These are phyloP conservation scores for Drosophila virilis DNA, from an alignment of 1,140 invertebrate species.

Conservation along the genomic window DNA sequence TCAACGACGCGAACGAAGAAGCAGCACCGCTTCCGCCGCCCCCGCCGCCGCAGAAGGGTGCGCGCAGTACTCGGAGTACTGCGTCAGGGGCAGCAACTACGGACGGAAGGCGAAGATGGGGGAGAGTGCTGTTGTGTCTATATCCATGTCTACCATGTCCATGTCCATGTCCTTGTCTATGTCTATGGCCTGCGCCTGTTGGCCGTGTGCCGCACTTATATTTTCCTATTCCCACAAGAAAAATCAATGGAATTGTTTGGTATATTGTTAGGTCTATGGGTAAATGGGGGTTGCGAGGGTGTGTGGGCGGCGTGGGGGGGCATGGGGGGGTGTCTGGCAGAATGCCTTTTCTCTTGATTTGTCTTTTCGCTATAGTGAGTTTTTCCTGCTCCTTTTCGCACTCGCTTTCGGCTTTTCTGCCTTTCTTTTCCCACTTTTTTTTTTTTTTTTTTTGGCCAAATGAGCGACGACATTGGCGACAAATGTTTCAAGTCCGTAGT, in stretches of 20 bases:
- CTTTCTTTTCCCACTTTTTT: conserved; percentile 12
- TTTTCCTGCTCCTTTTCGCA: conserved; percentile 25
- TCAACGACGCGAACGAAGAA: conserved; percentile 59
- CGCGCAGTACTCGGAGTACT: conserved; percentile 2
- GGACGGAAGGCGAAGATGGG: neutral
- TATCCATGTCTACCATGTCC: conserved; percentile 6
- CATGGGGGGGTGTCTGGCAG: neutral
- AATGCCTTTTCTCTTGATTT: conserved; percentile 49
- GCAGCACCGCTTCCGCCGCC: conserved; percentile 10
- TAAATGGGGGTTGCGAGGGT: neutral
- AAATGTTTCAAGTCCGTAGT: conserved; percentile 42
- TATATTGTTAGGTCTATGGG: conserved; percentile 61
- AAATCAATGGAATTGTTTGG: conserved; percentile 82
- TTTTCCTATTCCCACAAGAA: conserved; percentile 75
- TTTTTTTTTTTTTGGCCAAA: conserved; percentile 51
- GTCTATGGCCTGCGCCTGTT: conserved; percentile 37
- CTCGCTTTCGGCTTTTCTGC: conserved; percentile 10
- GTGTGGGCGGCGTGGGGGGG: neutral
- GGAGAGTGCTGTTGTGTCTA: conserved; percentile 17
- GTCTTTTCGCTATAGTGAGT: conserved; percentile 37
- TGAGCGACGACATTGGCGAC: conserved; percentile 66
- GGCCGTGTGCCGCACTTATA: conserved; percentile 31
- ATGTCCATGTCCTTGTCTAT: conserved; percentile 50
- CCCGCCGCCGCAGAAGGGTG: conserved; percentile 15
- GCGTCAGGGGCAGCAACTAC: conserved; percentile 14